Evolutionary conservation across 2,888 invertebrate species (phyloP).

Genomic region (Heliconius sara): DNA sequence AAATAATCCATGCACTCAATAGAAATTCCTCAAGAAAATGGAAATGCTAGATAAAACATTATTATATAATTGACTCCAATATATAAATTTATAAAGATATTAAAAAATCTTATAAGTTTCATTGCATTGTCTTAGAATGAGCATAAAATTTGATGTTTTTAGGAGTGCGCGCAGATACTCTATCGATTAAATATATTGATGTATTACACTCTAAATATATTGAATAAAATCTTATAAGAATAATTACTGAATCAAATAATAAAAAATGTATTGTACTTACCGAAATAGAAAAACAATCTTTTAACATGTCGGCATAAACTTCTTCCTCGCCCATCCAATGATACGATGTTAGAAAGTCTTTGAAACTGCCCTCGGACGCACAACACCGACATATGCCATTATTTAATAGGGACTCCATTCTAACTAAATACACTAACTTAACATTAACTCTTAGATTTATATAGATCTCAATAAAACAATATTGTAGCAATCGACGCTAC

Average conservation of each 20-base stretch:
- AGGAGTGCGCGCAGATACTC: background rate
- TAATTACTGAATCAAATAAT: background rate
- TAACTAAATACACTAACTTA: conserved; percentile 54
- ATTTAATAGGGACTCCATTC: conserved; percentile 65
- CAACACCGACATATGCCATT: conserved; percentile 77
- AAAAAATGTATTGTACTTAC: conserved; percentile 58
- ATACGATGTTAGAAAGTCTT: conserved; percentile 70
- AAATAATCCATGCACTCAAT: background rate
- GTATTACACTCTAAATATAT: background rate
- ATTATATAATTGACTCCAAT: background rate
- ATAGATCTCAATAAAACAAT: conserved; percentile 44
- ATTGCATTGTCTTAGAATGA: background rate
- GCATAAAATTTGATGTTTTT: background rate
- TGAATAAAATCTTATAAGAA: background rate
- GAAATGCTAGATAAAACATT: background rate
- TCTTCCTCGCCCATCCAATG: conserved; percentile 79
- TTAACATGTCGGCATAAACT: conserved; percentile 74
- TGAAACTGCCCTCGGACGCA: conserved; percentile 74
- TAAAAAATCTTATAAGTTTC: background rate
- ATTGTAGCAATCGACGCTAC: conserved; percentile 58
- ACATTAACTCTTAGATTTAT: conserved; percentile 54
- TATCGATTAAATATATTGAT: conserved; percentile 3
- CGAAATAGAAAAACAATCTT: conserved; percentile 73
- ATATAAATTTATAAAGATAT: background rate
- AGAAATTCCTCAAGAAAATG: background rate